Evolutionary conservation across 1,140 invertebrate genomes (phyloP), one percentile per base, ranked within the genome.

Genomic region (Cydia strobilella): DNA sequence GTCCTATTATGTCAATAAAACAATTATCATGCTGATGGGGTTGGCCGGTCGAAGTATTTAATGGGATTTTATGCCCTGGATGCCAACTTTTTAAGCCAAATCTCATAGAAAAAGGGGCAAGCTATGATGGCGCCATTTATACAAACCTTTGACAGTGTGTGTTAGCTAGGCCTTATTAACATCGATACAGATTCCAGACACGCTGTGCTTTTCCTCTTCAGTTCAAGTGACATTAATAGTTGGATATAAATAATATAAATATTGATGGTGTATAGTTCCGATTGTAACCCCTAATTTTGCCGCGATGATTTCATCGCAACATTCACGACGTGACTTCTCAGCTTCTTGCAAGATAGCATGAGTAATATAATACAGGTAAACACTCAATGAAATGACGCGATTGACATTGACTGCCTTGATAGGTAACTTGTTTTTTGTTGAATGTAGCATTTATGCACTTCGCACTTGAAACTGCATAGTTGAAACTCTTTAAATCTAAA

Each of bases 261-360:
- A 59, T 18, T 69, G 65, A 69, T 69, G 31, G 27, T 69, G 65
- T 69, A 69, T 69, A 69, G 15, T 69, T n/a, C 31, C 31, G 31
- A 69, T 66, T 69, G 65, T 69, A 39, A 69, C 31, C 65, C 65
- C 65, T 69, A 69, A 69, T 39, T 69, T 69, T 39, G 65, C n/a
- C 31, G 65, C 65, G 65, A 69, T 69, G 65, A 69, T 69, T 69
- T 69, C 65, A 69, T 69, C 31, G 65, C 27, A 35, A 31, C 35
- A 18, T 5, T 9, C 7, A 20, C 65, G 35, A 69, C 25, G 65
- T 35, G 65, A 69, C 65, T 51, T 18, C 15, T n/a, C 35, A 18
- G 15, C 65, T 18, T 69, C 65, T 69, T 23, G 27, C 65, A 69
- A 69, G 65, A 20, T 31, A 69, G 31, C 65, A 69, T 69, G 65